Evolutionary conservation across 2,113 vertebrate genomes (phyloP), one percentile per base, ranked within the genome.

Genomic region (Bettongia penicillata): DNA sequence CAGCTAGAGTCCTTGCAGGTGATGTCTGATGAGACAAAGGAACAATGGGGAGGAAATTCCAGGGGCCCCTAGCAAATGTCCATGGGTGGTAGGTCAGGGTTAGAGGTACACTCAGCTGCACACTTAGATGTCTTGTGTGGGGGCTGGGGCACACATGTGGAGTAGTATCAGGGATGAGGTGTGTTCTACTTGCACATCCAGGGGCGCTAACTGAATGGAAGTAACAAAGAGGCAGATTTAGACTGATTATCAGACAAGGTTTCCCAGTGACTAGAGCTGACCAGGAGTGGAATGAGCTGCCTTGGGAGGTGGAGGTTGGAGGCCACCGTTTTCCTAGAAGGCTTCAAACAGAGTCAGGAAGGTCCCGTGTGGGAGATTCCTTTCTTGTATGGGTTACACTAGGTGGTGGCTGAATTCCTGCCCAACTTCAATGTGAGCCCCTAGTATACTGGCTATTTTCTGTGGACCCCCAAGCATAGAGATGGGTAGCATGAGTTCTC

Each of bases 1-100:
- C 99, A 99, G 28, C 52, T 43, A 22, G 96, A 48, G 0, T 98
- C 98, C 94, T 99, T 98, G 57, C 99, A 99, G 8, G 99, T 99
- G 97, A 99, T 98, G 94, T 98, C 99, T 99, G 97, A 47, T 96
- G 10, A 50, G 3, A 90, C 11, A 96, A 47, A 48, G 48, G 93
- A 95, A 90, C 94, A 95, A 37, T 31, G 68, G 37, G 61, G 31
- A 37, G 31, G 28, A 10, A 68, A 37, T n/a, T 19, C 16, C 68
- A 43, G 6, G 16, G 37, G 19, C n/a, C 31, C 68, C 37, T 2
- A 3, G 68, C 16, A 19, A 77, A 43, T 22, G 37, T 37, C 4
- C 31, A 16, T 1, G 61, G 31, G 31, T 16, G 31, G 57, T 37
- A 16, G 12, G 61, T 5, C 31, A 16, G 61, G 31, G 11, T 68